phyloP scores from a whole-genome alignment of 1,140 invertebrate species.

The Drosophila simulans region DNA sequence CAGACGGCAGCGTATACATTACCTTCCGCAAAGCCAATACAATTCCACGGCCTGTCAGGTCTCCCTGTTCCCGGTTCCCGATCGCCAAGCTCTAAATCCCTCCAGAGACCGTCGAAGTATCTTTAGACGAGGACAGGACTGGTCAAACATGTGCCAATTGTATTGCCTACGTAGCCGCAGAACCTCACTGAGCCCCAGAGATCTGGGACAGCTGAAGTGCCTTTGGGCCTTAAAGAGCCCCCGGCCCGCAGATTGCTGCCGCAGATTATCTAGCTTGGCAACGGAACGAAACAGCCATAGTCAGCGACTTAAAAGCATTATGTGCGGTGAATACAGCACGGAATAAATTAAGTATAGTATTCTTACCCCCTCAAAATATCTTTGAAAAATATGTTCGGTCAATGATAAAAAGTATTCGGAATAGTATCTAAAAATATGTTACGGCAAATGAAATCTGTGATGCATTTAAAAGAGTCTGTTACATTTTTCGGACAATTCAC shows the following conservation, averaged over 20 bases:
- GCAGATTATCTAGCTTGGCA: conserved; percentile 38
- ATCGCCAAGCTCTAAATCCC: not conserved
- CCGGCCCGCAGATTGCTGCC: conserved; percentile 18
- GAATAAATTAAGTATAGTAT: not conserved
- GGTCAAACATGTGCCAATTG: conserved; percentile 48
- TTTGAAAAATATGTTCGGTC: too few relatives aligned
- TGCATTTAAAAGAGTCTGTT: too few relatives aligned
- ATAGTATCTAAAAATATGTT: not conserved
- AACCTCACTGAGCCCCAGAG: not conserved
- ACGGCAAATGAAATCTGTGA: too few relatives aligned
- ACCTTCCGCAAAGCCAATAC: conserved; percentile 20
- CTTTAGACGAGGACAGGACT: conserved; percentile 12
- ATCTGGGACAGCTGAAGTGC: conserved; percentile 9
- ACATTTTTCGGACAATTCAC: not conserved
- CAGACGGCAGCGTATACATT: conserved; percentile 42
- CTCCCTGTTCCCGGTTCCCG: not conserved
- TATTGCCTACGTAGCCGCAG: conserved; percentile 15
- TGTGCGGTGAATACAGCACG: not conserved
- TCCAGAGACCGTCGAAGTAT: conserved; percentile 7
- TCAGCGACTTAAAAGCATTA: not conserved
- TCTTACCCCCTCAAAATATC: too few relatives aligned
- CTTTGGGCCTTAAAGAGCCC: conserved; percentile 23
- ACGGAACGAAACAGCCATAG: not conserved
- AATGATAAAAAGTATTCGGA: too few relatives aligned
- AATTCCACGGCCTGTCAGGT: conserved; percentile 27